Percentiles rank a stretch among this genome's conserved stretches.
phyloP scores from a whole-genome alignment of 2,113 vertebrate genomes.

The Camelus bactrianus region DNA sequence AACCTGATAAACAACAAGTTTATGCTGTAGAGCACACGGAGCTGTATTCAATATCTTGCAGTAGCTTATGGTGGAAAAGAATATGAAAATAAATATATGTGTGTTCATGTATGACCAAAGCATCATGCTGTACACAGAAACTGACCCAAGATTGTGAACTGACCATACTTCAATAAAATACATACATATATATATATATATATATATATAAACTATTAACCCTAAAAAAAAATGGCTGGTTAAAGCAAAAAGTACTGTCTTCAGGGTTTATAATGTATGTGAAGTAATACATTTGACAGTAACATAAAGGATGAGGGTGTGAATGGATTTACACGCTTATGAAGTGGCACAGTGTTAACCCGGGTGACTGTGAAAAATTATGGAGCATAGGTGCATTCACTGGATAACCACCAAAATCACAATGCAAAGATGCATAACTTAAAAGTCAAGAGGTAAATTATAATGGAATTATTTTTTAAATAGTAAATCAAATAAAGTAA shows the following conservation, averaged over 20 bases:
- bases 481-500: neutral
- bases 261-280: rapidly evolving
- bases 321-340: rapidly evolving
- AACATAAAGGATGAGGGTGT: rapidly evolving
- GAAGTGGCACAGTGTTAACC: rapidly evolving
- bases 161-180: no score
- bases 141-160: no score
- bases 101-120: no score
- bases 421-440: neutral
- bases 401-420: rapidly evolving
- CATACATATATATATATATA: no score
- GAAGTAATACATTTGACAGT: rapidly evolving
- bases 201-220: no score
- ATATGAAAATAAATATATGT: no score
- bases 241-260: neutral
- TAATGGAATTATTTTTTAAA: neutral
- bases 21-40: no score
- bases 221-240: no score
- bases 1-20: no score
- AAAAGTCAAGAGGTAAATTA: neutral
- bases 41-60: no score
- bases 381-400: rapidly evolving
- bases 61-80: no score
- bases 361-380: rapidly evolving
- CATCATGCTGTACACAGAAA: no score